These are phyloP conservation scores for Aphelinus certus DNA, from an alignment of 1,140 invertebrate genomes.

Conservation along the genomic window DNA sequence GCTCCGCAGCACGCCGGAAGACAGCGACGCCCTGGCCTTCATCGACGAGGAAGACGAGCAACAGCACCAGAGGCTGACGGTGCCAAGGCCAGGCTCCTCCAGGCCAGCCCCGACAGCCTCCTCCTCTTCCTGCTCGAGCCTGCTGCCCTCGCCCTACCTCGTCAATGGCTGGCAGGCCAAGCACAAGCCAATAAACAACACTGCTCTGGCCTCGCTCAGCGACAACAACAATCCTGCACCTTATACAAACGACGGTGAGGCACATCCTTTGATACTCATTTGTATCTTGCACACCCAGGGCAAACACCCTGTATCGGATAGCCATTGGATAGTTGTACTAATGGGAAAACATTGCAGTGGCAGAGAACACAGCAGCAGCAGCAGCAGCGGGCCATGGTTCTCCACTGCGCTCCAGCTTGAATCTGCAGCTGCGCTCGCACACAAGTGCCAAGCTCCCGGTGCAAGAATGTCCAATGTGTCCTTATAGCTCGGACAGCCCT, in stretches of 20 bases:
- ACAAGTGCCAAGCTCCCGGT: slow-evolving; percentile 60
- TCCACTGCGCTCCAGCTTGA: slow-evolving; percentile 67
- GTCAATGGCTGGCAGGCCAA: no score
- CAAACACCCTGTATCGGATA: no score
- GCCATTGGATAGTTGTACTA: no score
- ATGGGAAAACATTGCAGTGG: slow-evolving; percentile 4
- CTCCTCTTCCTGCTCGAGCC: not conserved
- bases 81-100: slow-evolving; percentile 14
- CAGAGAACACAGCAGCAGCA: slow-evolving; percentile 43
- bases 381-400: slow-evolving; percentile 63
- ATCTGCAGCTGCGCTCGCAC: slow-evolving; percentile 63
- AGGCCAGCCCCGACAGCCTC: slow-evolving; percentile 1
- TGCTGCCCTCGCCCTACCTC: no score
- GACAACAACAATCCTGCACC: slow-evolving; percentile 64
- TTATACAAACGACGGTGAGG: slow-evolving; percentile 47
- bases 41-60: slow-evolving; percentile 64
- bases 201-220: slow-evolving; percentile 45
- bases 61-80: slow-evolving; percentile 31
- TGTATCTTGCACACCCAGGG: no score
- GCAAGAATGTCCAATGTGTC: slow-evolving; percentile 81
- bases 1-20: slow-evolving; percentile 58
- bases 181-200: slow-evolving; percentile 50
- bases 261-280: not conserved
- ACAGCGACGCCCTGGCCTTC: slow-evolving; percentile 65
- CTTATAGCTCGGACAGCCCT: slow-evolving; percentile 78